Evolutionary conservation across 2,113 vertebrate species (phyloP).

Genomic region (Uria aalge): DNA sequence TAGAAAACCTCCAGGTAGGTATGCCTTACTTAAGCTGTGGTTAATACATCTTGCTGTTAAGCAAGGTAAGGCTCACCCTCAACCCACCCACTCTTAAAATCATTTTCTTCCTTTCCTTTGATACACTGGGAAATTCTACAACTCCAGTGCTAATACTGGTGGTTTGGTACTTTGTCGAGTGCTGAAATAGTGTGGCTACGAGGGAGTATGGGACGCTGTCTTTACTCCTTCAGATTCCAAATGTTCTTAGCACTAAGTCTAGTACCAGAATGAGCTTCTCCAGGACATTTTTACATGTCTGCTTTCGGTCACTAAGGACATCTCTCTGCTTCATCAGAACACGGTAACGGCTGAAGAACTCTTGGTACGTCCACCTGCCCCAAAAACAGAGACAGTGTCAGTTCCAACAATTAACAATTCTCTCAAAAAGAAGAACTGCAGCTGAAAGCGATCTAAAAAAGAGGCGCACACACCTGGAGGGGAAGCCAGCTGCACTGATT

Average conservation of each 20-base stretch:
- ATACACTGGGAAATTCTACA: neutral
- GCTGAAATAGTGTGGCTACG: neutral
- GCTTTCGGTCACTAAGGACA: slow-evolving; percentile 88
- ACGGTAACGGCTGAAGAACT: slow-evolving; percentile 97
- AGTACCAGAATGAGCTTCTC: slow-evolving; percentile 93
- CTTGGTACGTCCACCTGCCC: slow-evolving; percentile 96
- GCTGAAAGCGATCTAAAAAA: neutral
- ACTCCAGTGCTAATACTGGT: neutral
- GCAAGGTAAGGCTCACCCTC: neutral
- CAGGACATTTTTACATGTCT: slow-evolving; percentile 94
- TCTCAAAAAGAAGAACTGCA: neutral
- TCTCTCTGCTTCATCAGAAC: slow-evolving; percentile 98
- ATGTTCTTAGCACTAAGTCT: neutral
- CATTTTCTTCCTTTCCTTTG: neutral
- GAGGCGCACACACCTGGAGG: slow-evolving; percentile 82
- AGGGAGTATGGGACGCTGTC: neutral
- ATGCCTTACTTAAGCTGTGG: neutral
- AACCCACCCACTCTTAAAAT: neutral
- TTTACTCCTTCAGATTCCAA: neutral
- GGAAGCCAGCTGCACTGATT: slow-evolving; percentile 96
- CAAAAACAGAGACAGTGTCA: neutral
- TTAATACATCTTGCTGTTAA: neutral
- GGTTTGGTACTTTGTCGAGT: neutral
- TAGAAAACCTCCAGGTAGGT: neutral
- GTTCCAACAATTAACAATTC: neutral